A percentile compares a stretch with the other conserved stretches of the same genome.
These are phyloP conservation scores for Callochromis pleurospilus DNA, from an alignment of 2,113 vertebrate genomes.

Conservation along the genomic window DNA sequence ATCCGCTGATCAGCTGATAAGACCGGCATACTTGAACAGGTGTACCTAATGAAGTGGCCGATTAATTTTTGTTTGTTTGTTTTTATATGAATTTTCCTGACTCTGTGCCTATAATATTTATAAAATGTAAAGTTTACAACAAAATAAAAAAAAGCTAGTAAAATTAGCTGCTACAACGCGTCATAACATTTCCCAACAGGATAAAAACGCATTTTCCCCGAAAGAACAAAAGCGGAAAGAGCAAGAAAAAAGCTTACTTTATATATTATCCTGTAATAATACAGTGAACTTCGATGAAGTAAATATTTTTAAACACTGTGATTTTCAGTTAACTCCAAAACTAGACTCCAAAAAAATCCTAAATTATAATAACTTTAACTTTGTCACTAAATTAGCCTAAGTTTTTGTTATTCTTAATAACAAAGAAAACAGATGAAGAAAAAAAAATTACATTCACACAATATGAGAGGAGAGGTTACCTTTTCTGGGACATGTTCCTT, in stretches of 20 bases:
- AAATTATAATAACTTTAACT: not conserved
- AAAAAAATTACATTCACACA: accelerated
- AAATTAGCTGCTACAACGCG: not conserved
- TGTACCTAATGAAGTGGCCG: not conserved
- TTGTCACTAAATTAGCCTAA: not conserved
- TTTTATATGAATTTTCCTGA: not conserved
- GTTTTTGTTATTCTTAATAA: not conserved
- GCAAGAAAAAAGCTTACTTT: not conserved
- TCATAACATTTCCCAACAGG: not conserved
- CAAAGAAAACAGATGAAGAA: not conserved
- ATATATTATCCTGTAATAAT: not conserved
- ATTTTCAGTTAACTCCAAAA: not conserved
- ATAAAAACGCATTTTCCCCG: not conserved
- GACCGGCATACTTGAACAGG: not conserved
- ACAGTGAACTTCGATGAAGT: not conserved
- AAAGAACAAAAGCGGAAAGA: not conserved
- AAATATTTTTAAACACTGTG: not conserved
- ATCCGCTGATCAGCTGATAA: not conserved
- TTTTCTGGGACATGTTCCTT: slow-evolving; percentile 54
- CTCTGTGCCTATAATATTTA: not conserved
- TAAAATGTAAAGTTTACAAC: not conserved
- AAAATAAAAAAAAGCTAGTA: not conserved
- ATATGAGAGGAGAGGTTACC: slow-evolving; percentile 29
- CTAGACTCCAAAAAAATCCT: not conserved
- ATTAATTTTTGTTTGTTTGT: not conserved